Percentiles rank a stretch among this genome's conserved stretches.
These are phyloP conservation scores for Axinella damicornis DNA, from an alignment of 37 sponge, comb jelly and placozoan genomes.

Conservation along the genomic window DNA sequence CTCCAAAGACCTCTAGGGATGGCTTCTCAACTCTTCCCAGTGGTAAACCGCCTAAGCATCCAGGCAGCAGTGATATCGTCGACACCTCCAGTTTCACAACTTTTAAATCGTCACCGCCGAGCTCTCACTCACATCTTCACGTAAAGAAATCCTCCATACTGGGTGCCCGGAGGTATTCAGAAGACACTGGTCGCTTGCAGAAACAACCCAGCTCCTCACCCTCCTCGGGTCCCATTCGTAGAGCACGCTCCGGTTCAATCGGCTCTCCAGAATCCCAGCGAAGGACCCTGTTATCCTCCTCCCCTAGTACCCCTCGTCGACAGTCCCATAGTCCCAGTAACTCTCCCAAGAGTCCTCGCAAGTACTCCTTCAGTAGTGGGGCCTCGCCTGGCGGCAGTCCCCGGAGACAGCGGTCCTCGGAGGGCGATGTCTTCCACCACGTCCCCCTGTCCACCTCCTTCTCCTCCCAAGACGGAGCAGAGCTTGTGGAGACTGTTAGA, in stretches of 20 bases:
- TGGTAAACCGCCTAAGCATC: background rate
- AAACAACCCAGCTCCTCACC: background rate
- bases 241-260: too few relatives aligned
- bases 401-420: background rate
- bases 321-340: background rate
- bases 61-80: background rate
- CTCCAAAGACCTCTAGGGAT: background rate
- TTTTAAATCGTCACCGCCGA: background rate
- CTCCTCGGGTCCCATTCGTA: background rate
- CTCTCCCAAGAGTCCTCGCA: background rate
- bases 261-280: too few relatives aligned
- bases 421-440: too few relatives aligned
- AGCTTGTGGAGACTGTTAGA: slow-evolving; percentile 61
- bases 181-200: background rate
- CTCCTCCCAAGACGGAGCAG: slow-evolving; percentile 10
- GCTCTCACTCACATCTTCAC: too few relatives aligned
- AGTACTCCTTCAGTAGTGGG: background rate
- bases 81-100: background rate
- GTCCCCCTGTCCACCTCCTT: slow-evolving; percentile 42
- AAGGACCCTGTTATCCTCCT: background rate
- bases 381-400: background rate
- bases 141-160: too few relatives aligned
- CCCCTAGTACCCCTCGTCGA: slow-evolving; percentile 3
- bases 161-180: too few relatives aligned
- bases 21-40: background rate